These are phyloP conservation scores for Sturmia bella DNA, from an alignment of 2,888 invertebrate species.

Conservation along the genomic window DNA sequence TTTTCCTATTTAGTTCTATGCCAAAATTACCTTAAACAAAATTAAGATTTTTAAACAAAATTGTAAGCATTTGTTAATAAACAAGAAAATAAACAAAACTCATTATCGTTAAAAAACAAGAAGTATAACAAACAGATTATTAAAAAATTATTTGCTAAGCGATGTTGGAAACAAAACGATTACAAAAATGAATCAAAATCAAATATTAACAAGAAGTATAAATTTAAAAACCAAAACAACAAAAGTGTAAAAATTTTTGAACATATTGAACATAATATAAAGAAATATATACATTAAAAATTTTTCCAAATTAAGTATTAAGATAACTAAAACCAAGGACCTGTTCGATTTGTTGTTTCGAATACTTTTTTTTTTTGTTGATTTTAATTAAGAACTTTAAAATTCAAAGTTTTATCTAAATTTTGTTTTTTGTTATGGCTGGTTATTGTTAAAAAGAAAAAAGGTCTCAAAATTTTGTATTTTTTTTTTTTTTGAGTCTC, in stretches of 20 bases:
- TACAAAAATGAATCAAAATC: conserved; percentile 54
- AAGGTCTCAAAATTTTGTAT: background rate
- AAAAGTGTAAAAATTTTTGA: conserved; percentile 55
- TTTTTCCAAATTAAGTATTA: conserved; percentile 52
- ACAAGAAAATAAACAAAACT: conserved; percentile 3
- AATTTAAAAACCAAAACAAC: conserved; percentile 37
- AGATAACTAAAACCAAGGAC: conserved; percentile 51
- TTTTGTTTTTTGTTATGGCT: too few relatives aligned
- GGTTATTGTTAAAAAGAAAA: too few relatives aligned
- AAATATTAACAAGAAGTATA: conserved; percentile 63
- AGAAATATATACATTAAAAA: conserved; percentile 18
- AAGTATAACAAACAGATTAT: conserved; percentile 9
- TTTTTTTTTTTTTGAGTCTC: too few relatives aligned
- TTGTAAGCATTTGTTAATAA: conserved; percentile 19
- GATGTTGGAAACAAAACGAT: conserved; percentile 20
- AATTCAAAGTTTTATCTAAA: too few relatives aligned
- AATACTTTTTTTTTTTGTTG: conserved; percentile 18
- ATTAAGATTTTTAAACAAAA: conserved; percentile 36
- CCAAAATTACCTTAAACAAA: conserved; percentile 24
- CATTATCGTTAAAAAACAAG: conserved; percentile 14
- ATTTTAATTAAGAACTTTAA: conserved; percentile 1
- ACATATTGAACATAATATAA: conserved; percentile 55
- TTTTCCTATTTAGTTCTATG: background rate
- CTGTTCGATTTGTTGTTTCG: conserved; percentile 33
- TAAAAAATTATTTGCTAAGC: conserved; percentile 53